Base-by-base conservation (phyloP, 1,140 invertebrate genomes). In the Drosophila suzukii region DNA sequence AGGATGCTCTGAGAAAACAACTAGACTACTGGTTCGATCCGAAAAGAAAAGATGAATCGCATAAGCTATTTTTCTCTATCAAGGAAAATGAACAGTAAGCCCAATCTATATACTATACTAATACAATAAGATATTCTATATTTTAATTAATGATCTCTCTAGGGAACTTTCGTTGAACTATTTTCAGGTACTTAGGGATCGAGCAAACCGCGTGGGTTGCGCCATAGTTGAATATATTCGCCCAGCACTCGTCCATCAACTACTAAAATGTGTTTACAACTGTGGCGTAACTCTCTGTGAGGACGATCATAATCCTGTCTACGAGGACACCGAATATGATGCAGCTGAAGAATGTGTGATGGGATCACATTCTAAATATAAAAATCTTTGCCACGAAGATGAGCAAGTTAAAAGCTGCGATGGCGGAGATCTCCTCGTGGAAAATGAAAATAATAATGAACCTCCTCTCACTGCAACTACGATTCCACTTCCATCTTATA, bases 191-290 rank as follows among this genome's bases (percentile, higher is more conserved):
- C 3, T 65, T 2, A 56, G 61, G 7, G 61, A 65, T 56, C 61
- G 61, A n/a, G 11, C 51, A 8, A 32, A 56, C 17, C 51, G 61
- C 3, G n/a, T 65, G n/a, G 61, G 61, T 15, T 65, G 61, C 30
- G 53, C 61, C 8, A 41, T 44, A n/a, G 46, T 65, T 1, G 39
- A 44, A 27, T 65, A 47, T 17, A 47, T 65, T 36, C 4, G n/a
- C 2, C 41, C 61, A 11, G 12, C 43, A 4, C 36, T 56, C 1
- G 61, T 65, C 8, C 30, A 65, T n/a, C 53, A 56, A 11, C 13
- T 65, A 30, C 44, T 65, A 4, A 27, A 46, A 34, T 65, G 61
- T 44, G 53, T 57, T 3, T 65, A 65, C 36, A 65, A 44, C 13
- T 65, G 61, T 38, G 61, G 53, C 7, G 34, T 65, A 15, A 10